Evolutionary conservation across 2,888 invertebrate genomes (phyloP), one percentile per base, ranked within the genome.

Genomic region (Synanthedon tipuliformis): DNA sequence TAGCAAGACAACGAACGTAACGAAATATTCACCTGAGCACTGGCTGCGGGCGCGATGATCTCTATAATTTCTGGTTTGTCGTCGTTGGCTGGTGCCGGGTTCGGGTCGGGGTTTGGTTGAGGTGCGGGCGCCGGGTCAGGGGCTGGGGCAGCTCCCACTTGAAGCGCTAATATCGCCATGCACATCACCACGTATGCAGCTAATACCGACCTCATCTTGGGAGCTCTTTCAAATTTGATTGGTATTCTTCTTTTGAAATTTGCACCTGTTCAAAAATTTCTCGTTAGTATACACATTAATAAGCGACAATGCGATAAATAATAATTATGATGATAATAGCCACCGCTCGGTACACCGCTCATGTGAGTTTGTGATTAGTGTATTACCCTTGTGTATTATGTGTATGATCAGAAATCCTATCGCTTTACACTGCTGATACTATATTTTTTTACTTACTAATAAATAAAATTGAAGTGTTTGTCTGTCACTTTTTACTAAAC

Each of bases 41-140:
- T 79, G 61, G 71, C 78, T 40, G 88, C 88, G 53, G 88, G 88
- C 0, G 88, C 87, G 60, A 88, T 88, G 63, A 88, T 88, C 62
- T 88, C 88, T 41, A 88, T 88, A 63, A 88, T 86, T 61, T 88
- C 88, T 0, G 87, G 88, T 40, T 63, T 65, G 68, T 76, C 74
- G 68, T 84, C 85, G 54, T 69, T 71, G 49, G 71, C 61, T 18
- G 56, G 63, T 55, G 79, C 68, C 65, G 49, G 78, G 64, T 4
- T 52, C 63, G 27, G 74, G 68, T 34, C 66, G 11, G 80, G 71
- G 41, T 55, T 64, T n/a, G 74, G 68, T 4, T 52, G 63, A 16
- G 74, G 68, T 15, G 57, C 61, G 4, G 76, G 66, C 40, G 61
- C 65, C 12, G 74, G 71, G 48, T 66, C 70, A 40, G 73, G 69